phyloP scores from a whole-genome alignment of 2,888 invertebrate genomes.

The Tenthredo distinguenda region DNA sequence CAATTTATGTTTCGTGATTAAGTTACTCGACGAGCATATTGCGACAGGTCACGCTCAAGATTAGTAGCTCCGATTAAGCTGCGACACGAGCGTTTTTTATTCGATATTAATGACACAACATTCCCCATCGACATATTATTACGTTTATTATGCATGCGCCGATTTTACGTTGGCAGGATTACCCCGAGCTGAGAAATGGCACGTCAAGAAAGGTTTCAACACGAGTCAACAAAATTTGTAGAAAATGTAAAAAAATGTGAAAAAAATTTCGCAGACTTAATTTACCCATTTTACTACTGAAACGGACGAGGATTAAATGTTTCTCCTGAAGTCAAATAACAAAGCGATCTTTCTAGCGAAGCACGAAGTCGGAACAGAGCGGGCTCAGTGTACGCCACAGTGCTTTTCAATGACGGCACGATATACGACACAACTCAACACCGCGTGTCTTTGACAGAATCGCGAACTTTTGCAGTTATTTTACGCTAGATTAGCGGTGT shows the following conservation, averaged over 20 bases:
- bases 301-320: no score
- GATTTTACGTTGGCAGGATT: neutral
- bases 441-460: no score
- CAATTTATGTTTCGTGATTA: neutral
- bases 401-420: no score
- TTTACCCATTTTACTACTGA: no score
- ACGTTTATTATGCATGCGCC: neutral
- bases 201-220: neutral
- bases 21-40: neutral
- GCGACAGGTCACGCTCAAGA: slow-evolving; percentile 1
- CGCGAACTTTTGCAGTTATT: no score
- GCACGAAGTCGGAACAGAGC: no score
- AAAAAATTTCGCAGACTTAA: neutral
- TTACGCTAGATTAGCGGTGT: no score
- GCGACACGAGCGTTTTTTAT: neutral
- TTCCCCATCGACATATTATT: neutral
- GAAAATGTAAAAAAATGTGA: neutral
- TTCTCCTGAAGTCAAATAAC: no score
- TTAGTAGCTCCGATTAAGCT: slow-evolving; percentile 2
- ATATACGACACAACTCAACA: no score
- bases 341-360: no score
- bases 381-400: no score
- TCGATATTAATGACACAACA: neutral
- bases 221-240: neutral
- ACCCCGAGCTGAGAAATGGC: neutral